Evolutionary conservation across 2,113 vertebrate species (phyloP).

Genomic region (Amphiprion ocellaris): DNA sequence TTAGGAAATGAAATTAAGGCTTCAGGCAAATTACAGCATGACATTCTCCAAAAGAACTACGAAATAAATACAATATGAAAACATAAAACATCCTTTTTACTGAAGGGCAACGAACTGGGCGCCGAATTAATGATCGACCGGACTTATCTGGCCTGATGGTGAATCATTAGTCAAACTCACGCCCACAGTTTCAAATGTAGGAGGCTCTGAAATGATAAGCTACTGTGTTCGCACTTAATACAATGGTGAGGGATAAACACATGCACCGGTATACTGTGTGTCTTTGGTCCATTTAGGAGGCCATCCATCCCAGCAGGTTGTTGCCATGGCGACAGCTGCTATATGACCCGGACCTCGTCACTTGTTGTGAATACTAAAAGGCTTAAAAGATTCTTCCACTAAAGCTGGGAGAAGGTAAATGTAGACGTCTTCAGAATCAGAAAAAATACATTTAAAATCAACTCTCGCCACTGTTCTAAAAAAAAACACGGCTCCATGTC

Average conservation of each 20-base stretch:
- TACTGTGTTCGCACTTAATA: neutral
- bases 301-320: neutral
- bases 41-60: conserved; percentile 27
- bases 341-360: neutral
- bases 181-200: neutral
- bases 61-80: conserved; percentile 68
- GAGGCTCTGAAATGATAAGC: conserved; percentile 6
- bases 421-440: no score
- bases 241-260: no score
- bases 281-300: conserved; percentile 19
- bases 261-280: neutral
- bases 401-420: no score
- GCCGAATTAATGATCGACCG: conserved; percentile 39
- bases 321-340: neutral
- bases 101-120: conserved; percentile 9
- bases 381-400: no score
- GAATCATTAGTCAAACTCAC: conserved; percentile 27
- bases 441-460: no score
- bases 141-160: conserved; percentile 6
- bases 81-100: conserved; percentile 16
- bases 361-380: neutral
- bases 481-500: no score
- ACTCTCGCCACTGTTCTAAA: no score
- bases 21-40: conserved; percentile 37
- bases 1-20: conserved; percentile 33